A percentile compares a stretch with the other conserved stretches of the same genome.
Evolutionary conservation across 2,888 invertebrate species (phyloP).

Genomic region (Cactoblastis cactorum): DNA sequence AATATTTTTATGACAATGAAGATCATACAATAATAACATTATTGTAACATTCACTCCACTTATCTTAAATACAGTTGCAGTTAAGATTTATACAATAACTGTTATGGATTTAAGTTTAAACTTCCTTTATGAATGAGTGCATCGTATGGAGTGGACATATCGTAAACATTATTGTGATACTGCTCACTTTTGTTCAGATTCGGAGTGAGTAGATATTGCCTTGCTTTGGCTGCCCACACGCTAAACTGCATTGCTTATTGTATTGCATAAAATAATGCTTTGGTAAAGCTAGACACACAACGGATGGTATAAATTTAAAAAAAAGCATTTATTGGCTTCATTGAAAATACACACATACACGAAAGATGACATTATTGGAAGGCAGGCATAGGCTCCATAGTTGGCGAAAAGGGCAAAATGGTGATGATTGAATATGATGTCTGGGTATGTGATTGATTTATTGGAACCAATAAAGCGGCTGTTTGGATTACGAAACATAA

Average conservation of each 20-base stretch:
- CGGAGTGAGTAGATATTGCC: slow-evolving; percentile 3
- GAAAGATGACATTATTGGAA: too few relatives aligned
- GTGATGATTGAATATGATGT: too few relatives aligned
- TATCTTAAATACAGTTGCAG: not conserved
- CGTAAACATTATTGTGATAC: not conserved
- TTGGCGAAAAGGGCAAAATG: too few relatives aligned
- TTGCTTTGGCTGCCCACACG: slow-evolving; percentile 3
- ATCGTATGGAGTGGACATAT: not conserved
- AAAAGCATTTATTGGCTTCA: too few relatives aligned
- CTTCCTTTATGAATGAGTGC: not conserved
- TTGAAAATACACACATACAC: too few relatives aligned
- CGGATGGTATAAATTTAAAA: too few relatives aligned
- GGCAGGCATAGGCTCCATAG: too few relatives aligned
- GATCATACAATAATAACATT: not conserved
- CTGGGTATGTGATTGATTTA: too few relatives aligned
- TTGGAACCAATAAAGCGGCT: too few relatives aligned
- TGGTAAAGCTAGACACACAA: slow-evolving; percentile 22
- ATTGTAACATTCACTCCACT: not conserved
- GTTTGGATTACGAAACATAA: too few relatives aligned
- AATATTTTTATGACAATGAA: not conserved
- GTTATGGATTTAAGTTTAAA: slow-evolving; percentile 1
- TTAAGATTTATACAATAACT: slow-evolving; percentile 2
- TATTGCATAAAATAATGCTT: slow-evolving; percentile 38
- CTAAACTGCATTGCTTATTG: slow-evolving; percentile 31
- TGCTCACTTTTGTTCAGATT: not conserved